Evolutionary conservation across 2,113 vertebrate genomes (phyloP).

Genomic region (Oreochromis spilurus): DNA sequence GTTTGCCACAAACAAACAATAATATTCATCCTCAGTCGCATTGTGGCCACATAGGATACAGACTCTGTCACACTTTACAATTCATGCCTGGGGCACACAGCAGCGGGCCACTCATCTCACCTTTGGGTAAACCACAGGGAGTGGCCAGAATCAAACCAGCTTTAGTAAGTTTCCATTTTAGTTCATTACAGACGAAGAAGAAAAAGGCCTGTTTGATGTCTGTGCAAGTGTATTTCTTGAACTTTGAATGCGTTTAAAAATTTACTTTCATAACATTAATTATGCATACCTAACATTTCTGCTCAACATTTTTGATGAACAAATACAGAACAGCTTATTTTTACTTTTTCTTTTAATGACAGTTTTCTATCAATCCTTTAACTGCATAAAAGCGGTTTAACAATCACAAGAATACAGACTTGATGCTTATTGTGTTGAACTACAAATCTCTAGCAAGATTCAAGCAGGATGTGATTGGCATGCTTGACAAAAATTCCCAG

Average conservation of each 20-base stretch:
- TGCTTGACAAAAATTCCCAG: neutral
- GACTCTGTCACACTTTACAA: neutral
- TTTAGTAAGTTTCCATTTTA: constrained; percentile 46
- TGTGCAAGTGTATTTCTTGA: neutral
- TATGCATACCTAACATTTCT: neutral
- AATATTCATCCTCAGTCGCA: neutral
- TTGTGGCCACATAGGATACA: neutral
- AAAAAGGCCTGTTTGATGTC: neutral
- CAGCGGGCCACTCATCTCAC: neutral
- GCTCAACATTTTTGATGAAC: neutral
- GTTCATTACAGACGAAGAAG: neutral
- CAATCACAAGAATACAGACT: neutral
- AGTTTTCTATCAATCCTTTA: neutral
- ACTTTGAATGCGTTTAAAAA: neutral
- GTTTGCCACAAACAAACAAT: neutral
- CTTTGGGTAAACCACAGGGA: constrained; percentile 38
- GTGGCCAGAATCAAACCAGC: constrained; percentile 1
- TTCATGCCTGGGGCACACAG: neutral
- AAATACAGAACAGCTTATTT: neutral
- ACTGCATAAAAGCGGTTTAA: neutral
- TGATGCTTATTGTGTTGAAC: neutral
- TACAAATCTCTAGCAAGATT: neutral
- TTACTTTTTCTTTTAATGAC: neutral
- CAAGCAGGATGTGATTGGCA: neutral
- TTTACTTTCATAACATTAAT: neutral